Percentiles rank a stretch among this genome's conserved stretches.
phyloP scores from a whole-genome alignment of 2,113 vertebrate species.

The Delphinus delphis region DNA sequence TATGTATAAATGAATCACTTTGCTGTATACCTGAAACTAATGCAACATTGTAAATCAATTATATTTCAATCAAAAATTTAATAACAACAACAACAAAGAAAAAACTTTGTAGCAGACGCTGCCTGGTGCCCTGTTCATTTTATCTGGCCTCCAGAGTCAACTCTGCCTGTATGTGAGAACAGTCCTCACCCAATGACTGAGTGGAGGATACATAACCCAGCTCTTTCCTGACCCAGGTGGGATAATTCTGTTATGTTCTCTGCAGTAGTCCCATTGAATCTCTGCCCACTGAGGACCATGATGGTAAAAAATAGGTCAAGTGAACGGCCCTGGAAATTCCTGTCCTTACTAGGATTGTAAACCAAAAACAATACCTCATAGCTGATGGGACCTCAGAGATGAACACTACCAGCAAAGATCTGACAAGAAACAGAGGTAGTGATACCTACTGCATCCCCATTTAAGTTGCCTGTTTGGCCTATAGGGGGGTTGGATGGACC shows the following conservation, averaged over 20 bases:
- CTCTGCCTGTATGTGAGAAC: not conserved
- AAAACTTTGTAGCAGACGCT: not conserved
- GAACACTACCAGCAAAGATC: not conserved
- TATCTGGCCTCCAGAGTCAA: not conserved
- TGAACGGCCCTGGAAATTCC: not conserved
- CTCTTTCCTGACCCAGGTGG: not conserved
- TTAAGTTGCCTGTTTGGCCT: not conserved
- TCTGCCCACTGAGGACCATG: not conserved
- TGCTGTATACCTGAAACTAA: not conserved
- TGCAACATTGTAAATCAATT: not conserved
- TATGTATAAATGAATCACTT: not conserved
- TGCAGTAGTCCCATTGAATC: not conserved
- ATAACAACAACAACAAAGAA: not conserved
- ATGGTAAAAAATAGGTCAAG: not conserved
- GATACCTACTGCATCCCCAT: not conserved
- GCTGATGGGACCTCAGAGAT: not conserved
- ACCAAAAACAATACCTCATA: not conserved
- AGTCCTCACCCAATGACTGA: not conserved
- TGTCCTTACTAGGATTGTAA: not conserved
- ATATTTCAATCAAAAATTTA: not conserved
- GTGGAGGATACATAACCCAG: not conserved
- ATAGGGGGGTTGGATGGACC: not conserved
- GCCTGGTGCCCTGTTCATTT: not conserved
- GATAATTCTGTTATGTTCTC: not conserved
- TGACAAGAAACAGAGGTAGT: not conserved